Evolutionary conservation across 1,140 invertebrate species (phyloP), one percentile per base, ranked within the genome.

Genomic region (Drosophila bocqueti): DNA sequence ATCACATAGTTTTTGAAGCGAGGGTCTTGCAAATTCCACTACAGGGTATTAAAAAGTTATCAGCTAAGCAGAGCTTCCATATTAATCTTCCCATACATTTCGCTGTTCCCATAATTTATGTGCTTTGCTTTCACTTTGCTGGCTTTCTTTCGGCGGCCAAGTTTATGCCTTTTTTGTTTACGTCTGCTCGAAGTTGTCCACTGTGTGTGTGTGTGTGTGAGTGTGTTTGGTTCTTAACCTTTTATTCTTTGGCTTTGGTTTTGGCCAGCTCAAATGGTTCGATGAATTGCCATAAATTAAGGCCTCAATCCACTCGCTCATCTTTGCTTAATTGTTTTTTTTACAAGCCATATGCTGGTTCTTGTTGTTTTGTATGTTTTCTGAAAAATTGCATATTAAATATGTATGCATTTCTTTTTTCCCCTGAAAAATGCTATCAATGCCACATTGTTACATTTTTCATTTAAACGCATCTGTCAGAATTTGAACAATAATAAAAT

Each of bases 111-210:
- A 46, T 68, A 77, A 82, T 82, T 78, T 78, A 83, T 83, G 79
- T 80, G 77, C 62, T 72, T 59, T 50, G 72, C 45, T 82, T 79
- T 58, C 58, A 63, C 60, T 57, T 65, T 64, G 55, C 49, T 50
- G 46, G 50, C 76, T 79, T 75, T 52, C 63, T 65, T 59, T 61
- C 31, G 49, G 38, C 67, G 61, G 43, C 49, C 46, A 58, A 45
- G 57, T 61, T 73, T 68, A 54, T 57, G 54, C 40, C 47, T 57
- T 52, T 82, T 83, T 55, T 87, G 83, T 83, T 67, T 50, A 71
- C 72, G 84, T 83, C 65, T 55, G 80, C 83, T 78, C 47, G 62
- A 83, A 81, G 52, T 77, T 74, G 21, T 52, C n/a, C 40, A 45
- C 34, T 43, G 31, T 18, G 26, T 31, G 24, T 43, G 31, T 18